Conservation (phyloP, 1,140 invertebrate species). For the Apis dorsata region DNA sequence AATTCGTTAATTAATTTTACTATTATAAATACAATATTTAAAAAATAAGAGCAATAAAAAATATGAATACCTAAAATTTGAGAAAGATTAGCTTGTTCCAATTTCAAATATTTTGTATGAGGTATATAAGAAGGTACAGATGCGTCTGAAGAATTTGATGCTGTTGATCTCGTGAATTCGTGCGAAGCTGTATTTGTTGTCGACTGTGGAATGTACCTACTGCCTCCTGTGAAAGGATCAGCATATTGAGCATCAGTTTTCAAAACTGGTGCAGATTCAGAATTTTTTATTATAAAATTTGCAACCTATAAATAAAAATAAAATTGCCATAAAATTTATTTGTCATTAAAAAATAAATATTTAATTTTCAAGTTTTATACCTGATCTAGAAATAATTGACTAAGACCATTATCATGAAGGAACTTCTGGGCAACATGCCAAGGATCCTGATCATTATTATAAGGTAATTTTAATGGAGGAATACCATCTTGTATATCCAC, state of each 20-base stretch:
- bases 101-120: conserved; percentile 79
- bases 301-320: conserved; percentile 85
- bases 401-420: conserved; percentile 91
- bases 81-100: conserved; percentile 85
- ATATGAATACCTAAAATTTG: conserved; percentile 81
- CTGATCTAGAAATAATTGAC: conserved; percentile 94
- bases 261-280: conserved; percentile 62
- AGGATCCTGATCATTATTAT: conserved; percentile 93
- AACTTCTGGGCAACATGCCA: conserved; percentile 95
- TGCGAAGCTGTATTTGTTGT: conserved; percentile 42
- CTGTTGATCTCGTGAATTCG: conserved; percentile 25
- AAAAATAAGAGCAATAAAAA: conserved; percentile 45
- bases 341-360: neutral
- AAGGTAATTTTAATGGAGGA: conserved; percentile 94
- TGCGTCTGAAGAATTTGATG: conserved; percentile 67
- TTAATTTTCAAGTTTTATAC: conserved; percentile 77
- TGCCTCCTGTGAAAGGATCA: conserved; percentile 91
- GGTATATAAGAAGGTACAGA: conserved; percentile 70
- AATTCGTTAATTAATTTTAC: conserved; percentile 65
- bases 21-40: conserved; percentile 54
- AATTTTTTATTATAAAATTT: conserved; percentile 96
- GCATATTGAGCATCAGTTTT: conserved; percentile 80
- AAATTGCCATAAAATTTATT: conserved; percentile 9
- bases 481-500: conserved; percentile 95
- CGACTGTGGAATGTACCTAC: conserved; percentile 85